Conservation (phyloP, 1,140 invertebrate species). For the Camponotus pennsylvanicus region DNA sequence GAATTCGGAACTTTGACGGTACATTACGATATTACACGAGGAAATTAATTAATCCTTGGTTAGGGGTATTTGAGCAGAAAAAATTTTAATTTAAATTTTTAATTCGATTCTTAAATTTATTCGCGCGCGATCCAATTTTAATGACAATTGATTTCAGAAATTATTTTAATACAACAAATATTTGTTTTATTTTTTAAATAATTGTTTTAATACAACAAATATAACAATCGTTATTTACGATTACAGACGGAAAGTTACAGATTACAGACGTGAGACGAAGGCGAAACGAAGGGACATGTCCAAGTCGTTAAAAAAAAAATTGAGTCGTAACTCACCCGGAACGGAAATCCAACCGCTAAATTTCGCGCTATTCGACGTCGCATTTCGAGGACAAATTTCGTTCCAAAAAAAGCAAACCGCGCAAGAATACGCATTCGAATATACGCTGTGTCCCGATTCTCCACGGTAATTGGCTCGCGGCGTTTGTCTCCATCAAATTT, state of each 20-base stretch:
- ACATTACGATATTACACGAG: not conserved
- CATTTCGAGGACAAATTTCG: no score
- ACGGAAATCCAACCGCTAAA: not conserved
- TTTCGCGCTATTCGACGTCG: not conserved
- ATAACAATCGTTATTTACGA: not conserved
- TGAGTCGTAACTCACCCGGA: not conserved
- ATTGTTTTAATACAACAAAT: not conserved
- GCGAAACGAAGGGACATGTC: no score
- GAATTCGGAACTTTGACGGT: not conserved
- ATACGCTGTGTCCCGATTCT: conserved; percentile 1
- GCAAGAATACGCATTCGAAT: not conserved
- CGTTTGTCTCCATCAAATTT: conserved; percentile 11
- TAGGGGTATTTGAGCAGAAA: not conserved
- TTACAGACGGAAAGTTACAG: not conserved
- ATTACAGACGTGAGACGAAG: not conserved
- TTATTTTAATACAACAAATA: not conserved
- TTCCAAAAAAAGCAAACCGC: no score
- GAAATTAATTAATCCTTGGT: conserved; percentile 7
- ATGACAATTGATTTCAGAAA: no score
- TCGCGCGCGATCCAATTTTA: not conserved
- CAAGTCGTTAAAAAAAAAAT: not conserved
- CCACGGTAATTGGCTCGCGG: conserved; percentile 17
- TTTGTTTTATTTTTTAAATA: no score
- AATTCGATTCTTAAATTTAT: not conserved
- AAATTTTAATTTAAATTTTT: not conserved